phyloP scores from a whole-genome alignment of 2,113 vertebrate species.

The Mustelus asterias region DNA sequence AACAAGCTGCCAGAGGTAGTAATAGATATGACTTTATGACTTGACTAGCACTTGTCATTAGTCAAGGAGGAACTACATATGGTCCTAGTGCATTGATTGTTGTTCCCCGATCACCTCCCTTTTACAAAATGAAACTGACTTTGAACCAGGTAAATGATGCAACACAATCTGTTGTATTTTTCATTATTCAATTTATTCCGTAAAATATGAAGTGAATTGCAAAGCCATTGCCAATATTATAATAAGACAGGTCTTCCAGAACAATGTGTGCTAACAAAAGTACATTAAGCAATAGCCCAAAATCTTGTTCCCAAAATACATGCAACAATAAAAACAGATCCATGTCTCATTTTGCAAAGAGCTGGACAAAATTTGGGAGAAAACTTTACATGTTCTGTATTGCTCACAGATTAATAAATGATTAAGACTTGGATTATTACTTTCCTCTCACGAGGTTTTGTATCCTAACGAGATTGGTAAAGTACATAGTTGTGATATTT shows the following conservation, averaged over 20 bases:
- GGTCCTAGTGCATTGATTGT: neutral
- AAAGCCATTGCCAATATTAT: neutral
- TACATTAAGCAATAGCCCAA: too few species aligned
- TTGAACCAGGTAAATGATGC: neutral
- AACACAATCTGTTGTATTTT: neutral
- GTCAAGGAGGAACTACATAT: neutral
- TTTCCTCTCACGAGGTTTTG: neutral
- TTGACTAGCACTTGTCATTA: neutral
- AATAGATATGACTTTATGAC: too few species aligned
- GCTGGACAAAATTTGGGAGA: neutral
- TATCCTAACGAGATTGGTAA: neutral
- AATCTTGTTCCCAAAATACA: neutral
- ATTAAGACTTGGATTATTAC: neutral
- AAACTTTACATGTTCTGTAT: neutral
- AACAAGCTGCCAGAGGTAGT: too few species aligned
- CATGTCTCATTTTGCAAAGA: neutral
- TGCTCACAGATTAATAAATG: neutral
- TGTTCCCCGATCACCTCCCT: neutral
- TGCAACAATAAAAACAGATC: neutral
- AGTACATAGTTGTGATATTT: neutral
- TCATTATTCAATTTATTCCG: neutral
- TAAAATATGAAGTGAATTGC: neutral
- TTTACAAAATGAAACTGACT: neutral
- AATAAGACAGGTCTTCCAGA: neutral
- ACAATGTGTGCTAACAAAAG: neutral